Base-by-base conservation (phyloP, 2,113 vertebrate genomes). In the Anas platyrhynchos region DNA sequence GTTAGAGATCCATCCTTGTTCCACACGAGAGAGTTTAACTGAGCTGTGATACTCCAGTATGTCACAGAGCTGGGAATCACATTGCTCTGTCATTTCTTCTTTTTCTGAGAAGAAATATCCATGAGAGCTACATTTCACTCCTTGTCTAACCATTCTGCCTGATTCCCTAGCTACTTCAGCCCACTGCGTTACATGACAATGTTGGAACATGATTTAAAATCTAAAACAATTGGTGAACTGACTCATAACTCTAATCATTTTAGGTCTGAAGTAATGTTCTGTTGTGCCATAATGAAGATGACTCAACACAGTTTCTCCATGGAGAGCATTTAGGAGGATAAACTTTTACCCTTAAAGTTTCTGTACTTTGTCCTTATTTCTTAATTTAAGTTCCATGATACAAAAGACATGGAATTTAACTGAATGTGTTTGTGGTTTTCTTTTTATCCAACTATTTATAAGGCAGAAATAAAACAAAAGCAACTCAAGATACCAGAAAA, bases 171-270 rank as follows among this genome's bases (percentile, higher is more conserved):
- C 59, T 86, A 41, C 73, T 88, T 88, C 91, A 90, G 50, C 56
- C 43, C 59, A 25, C 65, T 84, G 46, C 38, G 58, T 82, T 90
- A 73, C 54, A 94, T 72, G 73, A 93, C 76, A 95, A 76, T 89
- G 83, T 69, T 95, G 89, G 95, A 97, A 89, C 81, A 73, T 66
- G 48, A 66, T 31, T 92, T 91, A 68, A 88, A 44, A 62, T 88
- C 54, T 92, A 93, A 97, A 93, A 88, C 65, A 92, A 92, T 92
- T 92, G 88, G 80, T 93, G 65, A 91, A 91, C 66, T 96, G 94
- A 96, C 54, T 96, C 94, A 95, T 88, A 93, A 41, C n/a, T 13
- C 43, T 96, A 93, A 97, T 93, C 26, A 2, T n/a, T 95, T 96
- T 96, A 93, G 34, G 48, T 84, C 83, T 96, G 94, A 94, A 96